Conservation (phyloP, 2,113 vertebrate species). For the Dunckerocampus dactyliophorus region DNA sequence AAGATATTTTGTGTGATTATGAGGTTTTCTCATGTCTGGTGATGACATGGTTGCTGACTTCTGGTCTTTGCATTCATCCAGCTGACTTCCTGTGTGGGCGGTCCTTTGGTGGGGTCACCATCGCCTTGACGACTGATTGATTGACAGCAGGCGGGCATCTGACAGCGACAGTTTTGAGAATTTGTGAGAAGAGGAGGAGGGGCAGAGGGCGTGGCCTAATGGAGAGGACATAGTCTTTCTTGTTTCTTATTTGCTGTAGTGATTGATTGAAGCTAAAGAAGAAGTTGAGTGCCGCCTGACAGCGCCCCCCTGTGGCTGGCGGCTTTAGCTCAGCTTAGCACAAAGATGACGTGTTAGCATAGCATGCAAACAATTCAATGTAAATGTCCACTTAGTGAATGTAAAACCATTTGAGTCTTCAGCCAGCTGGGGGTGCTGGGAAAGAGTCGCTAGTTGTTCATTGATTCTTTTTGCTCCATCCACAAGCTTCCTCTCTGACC, state of each 20-base stretch:
- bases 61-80: conserved; percentile 7
- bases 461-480: conserved; percentile 3
- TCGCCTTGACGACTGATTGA: conserved; percentile 54
- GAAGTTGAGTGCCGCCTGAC: background rate
- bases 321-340: background rate
- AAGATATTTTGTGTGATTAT: too few relatives aligned
- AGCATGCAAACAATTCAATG: background rate
- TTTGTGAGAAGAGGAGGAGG: conserved; percentile 20
- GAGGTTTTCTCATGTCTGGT: too few relatives aligned
- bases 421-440: background rate
- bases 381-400: background rate
- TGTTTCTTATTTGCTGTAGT: background rate
- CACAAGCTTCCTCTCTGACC: conserved; percentile 7
- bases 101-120: conserved; percentile 20
- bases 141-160: conserved; percentile 51
- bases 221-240: background rate
- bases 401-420: background rate
- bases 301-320: background rate
- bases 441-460: background rate
- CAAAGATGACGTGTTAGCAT: background rate
- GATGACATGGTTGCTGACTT: background rate
- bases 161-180: conserved; percentile 39
- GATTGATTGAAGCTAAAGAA: background rate
- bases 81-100: conserved; percentile 52
- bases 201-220: conserved; percentile 19